Evolutionary conservation across 2,113 vertebrate species (phyloP).

Genomic region (Hippocampus mohnikei): DNA sequence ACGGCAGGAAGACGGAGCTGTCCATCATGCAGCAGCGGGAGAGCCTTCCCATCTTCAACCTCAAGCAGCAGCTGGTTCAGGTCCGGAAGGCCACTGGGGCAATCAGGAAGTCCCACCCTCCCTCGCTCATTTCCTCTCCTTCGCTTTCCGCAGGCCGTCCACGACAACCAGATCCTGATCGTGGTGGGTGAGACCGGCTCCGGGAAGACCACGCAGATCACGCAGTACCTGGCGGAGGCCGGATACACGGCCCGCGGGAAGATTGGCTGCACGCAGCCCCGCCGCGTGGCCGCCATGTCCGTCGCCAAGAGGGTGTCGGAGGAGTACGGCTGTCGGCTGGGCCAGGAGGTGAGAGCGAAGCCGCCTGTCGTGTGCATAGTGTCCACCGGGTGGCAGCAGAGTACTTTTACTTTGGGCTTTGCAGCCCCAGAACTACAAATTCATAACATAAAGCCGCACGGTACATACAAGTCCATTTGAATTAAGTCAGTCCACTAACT

Average conservation of each 20-base stretch:
- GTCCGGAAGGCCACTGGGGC: conserved; percentile 49
- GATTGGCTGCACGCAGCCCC: conserved; percentile 95
- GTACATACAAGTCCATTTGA: too few relatives aligned
- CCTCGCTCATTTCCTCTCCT: neutral
- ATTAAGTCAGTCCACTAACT: too few relatives aligned
- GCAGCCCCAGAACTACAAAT: too few relatives aligned
- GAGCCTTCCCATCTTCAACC: conserved; percentile 93
- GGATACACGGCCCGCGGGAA: conserved; percentile 94
- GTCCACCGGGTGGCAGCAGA: neutral
- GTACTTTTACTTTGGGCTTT: too few relatives aligned
- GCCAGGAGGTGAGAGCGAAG: conserved; percentile 82
- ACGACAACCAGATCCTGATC: conserved; percentile 97
- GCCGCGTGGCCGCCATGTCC: conserved; percentile 97
- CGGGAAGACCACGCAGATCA: conserved; percentile 97
- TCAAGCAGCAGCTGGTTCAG: conserved; percentile 96
- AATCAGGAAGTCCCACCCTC: neutral
- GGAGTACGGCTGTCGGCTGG: conserved; percentile 95
- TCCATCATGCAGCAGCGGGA: conserved; percentile 97
- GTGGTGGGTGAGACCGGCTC: conserved; percentile 97
- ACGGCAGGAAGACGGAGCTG: conserved; percentile 93
- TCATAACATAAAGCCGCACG: too few relatives aligned
- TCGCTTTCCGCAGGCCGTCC: conserved; percentile 81
- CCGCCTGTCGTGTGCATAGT: neutral
- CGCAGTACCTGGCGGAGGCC: conserved; percentile 94
- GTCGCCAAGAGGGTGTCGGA: conserved; percentile 97